A percentile compares a stretch with the other conserved stretches of the same genome.
These are phyloP conservation scores for Drosophila rhopaloa DNA, from an alignment of 1,140 invertebrate species.

Conservation along the genomic window DNA sequence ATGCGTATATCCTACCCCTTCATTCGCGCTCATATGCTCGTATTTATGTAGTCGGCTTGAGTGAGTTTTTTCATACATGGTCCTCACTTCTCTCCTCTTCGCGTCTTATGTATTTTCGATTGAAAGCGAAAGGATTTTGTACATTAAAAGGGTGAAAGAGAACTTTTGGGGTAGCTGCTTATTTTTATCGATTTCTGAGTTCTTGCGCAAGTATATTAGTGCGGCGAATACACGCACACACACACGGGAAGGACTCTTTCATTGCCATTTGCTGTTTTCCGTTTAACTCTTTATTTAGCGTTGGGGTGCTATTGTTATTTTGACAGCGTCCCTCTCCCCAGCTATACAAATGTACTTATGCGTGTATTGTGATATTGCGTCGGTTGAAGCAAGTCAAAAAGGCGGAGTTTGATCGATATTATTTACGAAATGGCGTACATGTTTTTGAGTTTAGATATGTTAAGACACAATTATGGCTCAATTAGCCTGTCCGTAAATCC, in stretches of 20 bases:
- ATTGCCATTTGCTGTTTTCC: slow-evolving; percentile 65
- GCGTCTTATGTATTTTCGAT: slow-evolving; percentile 19
- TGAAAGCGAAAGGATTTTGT: slow-evolving; percentile 76
- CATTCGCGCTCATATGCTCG: slow-evolving; percentile 20
- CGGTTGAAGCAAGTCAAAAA: slow-evolving; percentile 30
- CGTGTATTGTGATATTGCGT: slow-evolving; percentile 6
- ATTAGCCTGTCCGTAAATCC: background rate
- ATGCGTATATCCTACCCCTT: slow-evolving; percentile 65
- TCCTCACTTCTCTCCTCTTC: background rate
- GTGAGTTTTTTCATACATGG: slow-evolving; percentile 50
- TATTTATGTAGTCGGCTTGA: slow-evolving; percentile 31
- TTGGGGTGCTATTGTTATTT: slow-evolving; percentile 74
- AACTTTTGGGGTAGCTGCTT: slow-evolving; percentile 32
- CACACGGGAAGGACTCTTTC: slow-evolving; percentile 47
- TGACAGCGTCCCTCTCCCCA: slow-evolving; percentile 63
- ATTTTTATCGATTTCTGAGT: slow-evolving; percentile 58
- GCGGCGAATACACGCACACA: slow-evolving; percentile 58
- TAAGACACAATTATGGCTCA: slow-evolving; percentile 55
- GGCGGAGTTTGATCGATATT: slow-evolving; percentile 83
- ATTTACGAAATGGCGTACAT: slow-evolving; percentile 71
- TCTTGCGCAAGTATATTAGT: slow-evolving; percentile 24
- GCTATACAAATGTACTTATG: slow-evolving; percentile 7
- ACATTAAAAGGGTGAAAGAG: slow-evolving; percentile 61
- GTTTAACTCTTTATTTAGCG: slow-evolving; percentile 73
- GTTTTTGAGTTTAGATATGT: slow-evolving; percentile 38